phyloP scores from a whole-genome alignment of 2,888 invertebrate species.

The Drosophila cognata region DNA sequence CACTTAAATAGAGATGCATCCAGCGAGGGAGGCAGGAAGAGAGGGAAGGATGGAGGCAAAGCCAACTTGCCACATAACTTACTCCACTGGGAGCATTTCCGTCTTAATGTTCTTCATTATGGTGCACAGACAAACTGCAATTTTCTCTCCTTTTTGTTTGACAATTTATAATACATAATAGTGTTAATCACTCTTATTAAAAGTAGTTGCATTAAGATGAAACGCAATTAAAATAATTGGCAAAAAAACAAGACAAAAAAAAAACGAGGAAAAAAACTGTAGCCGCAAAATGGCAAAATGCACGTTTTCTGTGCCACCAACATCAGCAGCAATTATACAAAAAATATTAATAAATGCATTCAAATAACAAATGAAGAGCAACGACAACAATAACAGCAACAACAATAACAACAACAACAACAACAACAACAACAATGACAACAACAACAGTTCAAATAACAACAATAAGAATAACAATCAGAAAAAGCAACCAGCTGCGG shows the following conservation, averaged over 20 bases:
- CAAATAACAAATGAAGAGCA: slow-evolving; percentile 61
- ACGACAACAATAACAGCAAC: slow-evolving; percentile 13
- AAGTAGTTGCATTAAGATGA: slow-evolving; percentile 43
- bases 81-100: slow-evolving; percentile 4
- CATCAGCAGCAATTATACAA: slow-evolving; percentile 25
- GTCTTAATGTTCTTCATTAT: slow-evolving; percentile 2
- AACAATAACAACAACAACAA: neutral
- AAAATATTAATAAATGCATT: slow-evolving; percentile 62
- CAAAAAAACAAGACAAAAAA: slow-evolving; percentile 21
- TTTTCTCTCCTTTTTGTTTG: slow-evolving; percentile 1
- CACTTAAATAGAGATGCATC: neutral
- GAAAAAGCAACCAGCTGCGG: slow-evolving; percentile 12
- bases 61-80: neutral
- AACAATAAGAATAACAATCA: slow-evolving; percentile 4
- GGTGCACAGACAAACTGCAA: neutral
- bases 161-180: slow-evolving; percentile 54
- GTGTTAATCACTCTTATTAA: slow-evolving; percentile 5
- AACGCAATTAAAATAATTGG: slow-evolving; percentile 77
- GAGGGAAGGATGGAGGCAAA: neutral
- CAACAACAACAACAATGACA: slow-evolving; percentile 35
- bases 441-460: slow-evolving; percentile 31
- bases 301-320: slow-evolving; percentile 63
- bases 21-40: neutral
- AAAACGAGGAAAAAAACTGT: neutral
- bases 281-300: slow-evolving; percentile 61